Evolutionary conservation across 2,113 vertebrate genomes (phyloP), one percentile per base, ranked within the genome.

Genomic region (Chunga burmeisteri): DNA sequence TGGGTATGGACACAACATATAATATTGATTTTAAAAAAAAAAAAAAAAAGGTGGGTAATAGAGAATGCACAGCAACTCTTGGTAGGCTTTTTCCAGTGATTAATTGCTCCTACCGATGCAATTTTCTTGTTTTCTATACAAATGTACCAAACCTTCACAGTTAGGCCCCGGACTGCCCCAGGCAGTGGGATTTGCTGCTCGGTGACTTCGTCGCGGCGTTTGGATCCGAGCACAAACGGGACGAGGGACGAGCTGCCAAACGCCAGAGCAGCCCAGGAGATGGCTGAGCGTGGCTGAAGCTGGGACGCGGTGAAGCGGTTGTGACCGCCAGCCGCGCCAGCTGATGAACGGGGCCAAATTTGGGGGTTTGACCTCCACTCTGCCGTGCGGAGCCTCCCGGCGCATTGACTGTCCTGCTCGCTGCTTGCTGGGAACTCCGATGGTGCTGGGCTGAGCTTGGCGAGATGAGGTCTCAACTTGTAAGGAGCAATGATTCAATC

Each of bases 121-220:
- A 18, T 70, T 77, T 88, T 29, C 58, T 27, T 25, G 1, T 80
- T 89, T 78, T 49, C 65, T 13, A 9, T 5, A 46, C 18, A 36
- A 52, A 44, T 8, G 0, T 0, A 11, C 29, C 50, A 32, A 1
- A 16, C 10, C 27, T 14, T 20, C 34, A 1, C 12, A 7, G 2
- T 12, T 13, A 20, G 59, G 17, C 21, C 63, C 73, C 11, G 1
- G 23, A 0, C 44, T 10, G 34, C 15, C 30, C 80, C 0, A 4
- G 23, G 32, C 58, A 29, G 20, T 0, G 71, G 86, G 52, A 62
- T 80, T 47, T 16, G 71, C 71, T 36, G 70, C 79, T 74, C 13
- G 0, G 11, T 5, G 70, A 52, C n/a, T 49, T 73, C 16, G 2
- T 49, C 0, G 0, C 0, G 12, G 72, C 1, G 10, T 67, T 36